Percentiles rank a stretch among this genome's conserved stretches.
These are phyloP conservation scores for Polypedilum pembai DNA, from an alignment of 1,140 invertebrate species.

Conservation along the genomic window DNA sequence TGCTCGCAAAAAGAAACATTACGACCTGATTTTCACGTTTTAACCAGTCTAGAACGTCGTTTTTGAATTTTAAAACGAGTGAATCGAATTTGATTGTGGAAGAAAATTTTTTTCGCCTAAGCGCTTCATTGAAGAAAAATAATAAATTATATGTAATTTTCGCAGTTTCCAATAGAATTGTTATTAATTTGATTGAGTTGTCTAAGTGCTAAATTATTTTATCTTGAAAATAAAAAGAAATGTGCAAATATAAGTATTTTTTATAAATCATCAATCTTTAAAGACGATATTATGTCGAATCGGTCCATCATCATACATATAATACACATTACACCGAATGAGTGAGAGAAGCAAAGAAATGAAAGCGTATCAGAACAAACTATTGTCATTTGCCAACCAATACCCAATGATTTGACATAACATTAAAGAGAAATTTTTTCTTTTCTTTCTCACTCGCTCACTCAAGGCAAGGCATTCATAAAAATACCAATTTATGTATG, in stretches of 20 bases:
- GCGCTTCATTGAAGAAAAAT: too few species aligned
- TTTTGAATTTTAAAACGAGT: neutral
- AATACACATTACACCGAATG: too few species aligned
- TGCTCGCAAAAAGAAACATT: neutral
- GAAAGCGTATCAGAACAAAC: conserved; percentile 11
- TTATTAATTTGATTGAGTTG: neutral
- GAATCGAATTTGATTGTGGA: conserved; percentile 7
- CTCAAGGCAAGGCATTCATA: neutral
- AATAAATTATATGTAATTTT: too few species aligned
- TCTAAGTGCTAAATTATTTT: neutral
- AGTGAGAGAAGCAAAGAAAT: neutral
- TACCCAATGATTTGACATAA: conserved; percentile 12
- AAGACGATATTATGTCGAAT: too few species aligned
- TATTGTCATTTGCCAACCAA: neutral
- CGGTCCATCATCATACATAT: too few species aligned
- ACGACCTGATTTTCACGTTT: conserved; percentile 14
- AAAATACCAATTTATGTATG: conserved; percentile 23
- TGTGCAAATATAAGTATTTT: too few species aligned
- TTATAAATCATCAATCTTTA: too few species aligned
- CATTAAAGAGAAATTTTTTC: neutral
- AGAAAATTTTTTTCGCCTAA: too few species aligned
- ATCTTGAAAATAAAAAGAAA: too few species aligned
- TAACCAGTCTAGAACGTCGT: neutral
- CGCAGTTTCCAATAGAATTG: too few species aligned
- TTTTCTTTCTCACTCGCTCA: neutral